These are phyloP conservation scores for Diploptera punctata DNA, from an alignment of 2,888 invertebrate species.

Conservation along the genomic window DNA sequence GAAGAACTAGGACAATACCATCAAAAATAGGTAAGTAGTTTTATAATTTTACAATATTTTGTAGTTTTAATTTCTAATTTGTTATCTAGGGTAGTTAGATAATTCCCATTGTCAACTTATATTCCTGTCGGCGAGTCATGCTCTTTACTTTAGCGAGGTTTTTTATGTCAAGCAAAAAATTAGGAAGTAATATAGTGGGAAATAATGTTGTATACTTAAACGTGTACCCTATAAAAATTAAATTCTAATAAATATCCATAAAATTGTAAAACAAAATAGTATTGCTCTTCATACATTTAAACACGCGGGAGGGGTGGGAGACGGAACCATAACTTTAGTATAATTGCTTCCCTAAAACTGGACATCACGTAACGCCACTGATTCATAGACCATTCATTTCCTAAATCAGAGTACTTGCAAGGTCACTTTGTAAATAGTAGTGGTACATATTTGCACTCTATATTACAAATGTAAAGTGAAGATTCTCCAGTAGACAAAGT, in stretches of 20 bases:
- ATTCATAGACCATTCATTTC: no score
- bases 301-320: background rate
- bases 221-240: no score
- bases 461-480: no score
- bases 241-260: background rate
- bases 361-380: background rate
- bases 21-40: background rate
- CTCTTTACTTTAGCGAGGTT: background rate
- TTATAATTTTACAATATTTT: background rate
- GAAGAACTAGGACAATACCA: background rate
- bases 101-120: background rate
- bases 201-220: background rate
- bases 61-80: background rate
- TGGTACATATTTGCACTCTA: no score
- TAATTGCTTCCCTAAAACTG: background rate
- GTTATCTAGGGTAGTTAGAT: background rate
- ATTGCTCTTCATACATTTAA: background rate
- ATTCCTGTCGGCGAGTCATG: background rate
- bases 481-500: no score
- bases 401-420: no score
- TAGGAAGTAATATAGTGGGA: background rate
- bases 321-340: background rate
- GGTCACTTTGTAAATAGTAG: no score
- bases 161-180: background rate
- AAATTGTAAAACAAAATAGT: background rate